Evolutionary conservation across 2,797 vertebrate species (phyloP), one percentile per base, ranked within the genome.

Genomic region (Podargus strigoides): DNA sequence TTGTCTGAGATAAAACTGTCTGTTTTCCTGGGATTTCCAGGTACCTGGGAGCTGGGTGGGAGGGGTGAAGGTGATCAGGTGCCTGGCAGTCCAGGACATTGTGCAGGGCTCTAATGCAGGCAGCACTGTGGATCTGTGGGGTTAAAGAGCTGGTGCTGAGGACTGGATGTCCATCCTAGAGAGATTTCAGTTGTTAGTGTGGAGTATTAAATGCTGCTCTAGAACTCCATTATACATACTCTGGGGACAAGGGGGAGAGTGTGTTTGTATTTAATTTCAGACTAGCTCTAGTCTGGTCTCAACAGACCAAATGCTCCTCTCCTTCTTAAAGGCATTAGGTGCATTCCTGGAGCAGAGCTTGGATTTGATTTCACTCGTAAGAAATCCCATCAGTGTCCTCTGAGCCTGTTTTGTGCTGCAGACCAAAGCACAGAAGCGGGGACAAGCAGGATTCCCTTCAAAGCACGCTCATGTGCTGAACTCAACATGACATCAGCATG

Each of bases 51-150:
- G 60, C 22, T 1, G 16, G 27, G 23, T 0, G 2, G 62, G 32
- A 81, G 41, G 23, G 18, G 21, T 34, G 34, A 12, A 3, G 9
- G 27, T 27, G 39, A 56, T 18, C 36, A 47, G 55, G 39, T 1
- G 0, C 8, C 26, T 62, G 67, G 17, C 23, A 52, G 46, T 46
- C 12, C 37, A 12, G 23, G n/a, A 5, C 0, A 0, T 73, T 73
- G 23, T 90, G 53, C 37, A 58, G 60, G 14, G 9, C n/a, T 90
- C 8, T 23, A 49, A 0, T 0, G 2, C 8, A 14, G 14, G 19
- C 62, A 36, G 6, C 0, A 0, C 44, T 80, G 24, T 41, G 32
- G 39, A 44, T 50, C 39, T 0, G 0, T 56, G 22, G 27, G 32
- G 17, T 1, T 3, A 46, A 41, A 50, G 41, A 85, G 47, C 26